Percentiles rank a stretch among this genome's conserved stretches.
phyloP scores from a whole-genome alignment of 2,888 invertebrate genomes.

The Boloria selene region DNA sequence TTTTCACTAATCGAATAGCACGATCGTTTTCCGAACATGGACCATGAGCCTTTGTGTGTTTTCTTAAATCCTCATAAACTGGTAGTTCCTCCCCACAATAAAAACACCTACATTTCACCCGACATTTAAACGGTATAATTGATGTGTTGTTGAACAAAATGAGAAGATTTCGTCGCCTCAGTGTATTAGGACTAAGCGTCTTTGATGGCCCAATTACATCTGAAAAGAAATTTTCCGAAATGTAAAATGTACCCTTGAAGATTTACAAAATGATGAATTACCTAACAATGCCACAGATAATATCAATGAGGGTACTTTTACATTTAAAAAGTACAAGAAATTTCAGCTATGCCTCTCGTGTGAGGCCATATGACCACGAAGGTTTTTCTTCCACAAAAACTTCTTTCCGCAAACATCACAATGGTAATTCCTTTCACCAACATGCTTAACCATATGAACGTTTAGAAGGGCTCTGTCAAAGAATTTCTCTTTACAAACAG shows the following conservation, averaged over 20 bases:
- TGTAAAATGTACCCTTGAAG: conserved; percentile 41
- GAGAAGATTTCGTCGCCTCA: conserved; percentile 58
- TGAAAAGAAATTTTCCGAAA: conserved; percentile 66
- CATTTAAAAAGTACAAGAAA: conserved; percentile 3
- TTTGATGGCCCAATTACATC: conserved; percentile 58
- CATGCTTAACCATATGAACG: conserved; percentile 71
- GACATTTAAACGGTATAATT: conserved; percentile 70
- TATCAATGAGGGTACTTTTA: conserved; percentile 34
- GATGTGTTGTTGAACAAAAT: conserved; percentile 71
- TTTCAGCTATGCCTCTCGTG: conserved; percentile 35
- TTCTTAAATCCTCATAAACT: conserved; percentile 50
- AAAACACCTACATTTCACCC: conserved; percentile 68
- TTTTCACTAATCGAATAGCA: conserved; percentile 58
- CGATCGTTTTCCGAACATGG: conserved; percentile 54
- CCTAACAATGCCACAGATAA: conserved; percentile 1
- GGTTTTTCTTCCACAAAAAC: conserved; percentile 79
- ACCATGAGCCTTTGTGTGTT: conserved; percentile 62
- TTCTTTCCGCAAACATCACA: conserved; percentile 80
- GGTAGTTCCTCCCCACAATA: conserved; percentile 62
- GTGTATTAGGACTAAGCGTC: conserved; percentile 50
- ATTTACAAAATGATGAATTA: not conserved
- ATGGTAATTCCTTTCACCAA: conserved; percentile 69
- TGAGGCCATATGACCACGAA: conserved; percentile 72
- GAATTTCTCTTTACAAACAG: conserved; percentile 54
- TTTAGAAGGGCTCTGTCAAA: conserved; percentile 53